phyloP scores from a whole-genome alignment of 1,140 invertebrate species.

The Zophobas morio region DNA sequence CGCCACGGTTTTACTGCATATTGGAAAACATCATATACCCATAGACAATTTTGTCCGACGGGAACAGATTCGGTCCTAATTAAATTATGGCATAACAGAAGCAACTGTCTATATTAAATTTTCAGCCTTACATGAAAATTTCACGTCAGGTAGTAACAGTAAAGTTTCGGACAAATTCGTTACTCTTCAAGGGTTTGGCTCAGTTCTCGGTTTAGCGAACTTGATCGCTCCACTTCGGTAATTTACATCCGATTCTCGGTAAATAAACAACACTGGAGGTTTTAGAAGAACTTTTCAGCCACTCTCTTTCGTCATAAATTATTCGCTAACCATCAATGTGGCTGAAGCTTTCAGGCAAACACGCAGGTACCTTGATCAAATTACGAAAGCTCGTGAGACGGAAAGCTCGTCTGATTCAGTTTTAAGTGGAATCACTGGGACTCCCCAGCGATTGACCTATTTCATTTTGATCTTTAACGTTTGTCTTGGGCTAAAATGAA shows the following conservation, averaged over 20 bases:
- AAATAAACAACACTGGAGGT: constrained; percentile 37
- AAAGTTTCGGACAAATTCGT: too few relatives aligned
- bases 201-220: background rate
- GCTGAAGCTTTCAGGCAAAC: constrained; percentile 53
- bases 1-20: constrained; percentile 44
- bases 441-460: constrained; percentile 32
- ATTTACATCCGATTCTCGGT: constrained; percentile 43
- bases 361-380: constrained; percentile 56
- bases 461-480: constrained; percentile 39
- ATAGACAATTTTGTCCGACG: background rate
- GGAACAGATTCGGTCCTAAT: too few relatives aligned
- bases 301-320: constrained; percentile 55
- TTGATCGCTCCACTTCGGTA: constrained; percentile 10
- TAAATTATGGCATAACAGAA: too few relatives aligned
- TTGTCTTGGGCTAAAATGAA: constrained; percentile 13
- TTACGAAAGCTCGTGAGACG: constrained; percentile 54
- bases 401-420: constrained; percentile 33
- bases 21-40: constrained; percentile 41
- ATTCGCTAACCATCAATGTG: constrained; percentile 55
- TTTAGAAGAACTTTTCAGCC: constrained; percentile 54
- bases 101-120: too few relatives aligned
- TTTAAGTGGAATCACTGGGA: constrained; percentile 36
- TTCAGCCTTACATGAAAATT: too few relatives aligned
- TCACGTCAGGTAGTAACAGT: too few relatives aligned
- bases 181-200: background rate